These are phyloP conservation scores for Selene dorsalis DNA, from an alignment of 2,797 vertebrate genomes.

Conservation along the genomic window DNA sequence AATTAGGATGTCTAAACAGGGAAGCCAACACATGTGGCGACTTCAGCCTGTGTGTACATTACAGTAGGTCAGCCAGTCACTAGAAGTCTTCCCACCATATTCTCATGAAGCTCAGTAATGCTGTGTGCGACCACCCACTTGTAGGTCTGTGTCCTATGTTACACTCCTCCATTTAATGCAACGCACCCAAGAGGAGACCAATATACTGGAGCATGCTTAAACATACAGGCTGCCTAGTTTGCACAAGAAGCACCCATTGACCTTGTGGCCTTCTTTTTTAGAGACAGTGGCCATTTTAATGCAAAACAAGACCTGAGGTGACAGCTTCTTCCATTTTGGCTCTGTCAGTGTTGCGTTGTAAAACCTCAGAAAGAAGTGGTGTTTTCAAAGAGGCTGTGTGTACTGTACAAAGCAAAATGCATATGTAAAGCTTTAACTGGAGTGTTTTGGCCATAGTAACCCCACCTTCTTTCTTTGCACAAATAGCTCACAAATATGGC, in stretches of 20 bases:
- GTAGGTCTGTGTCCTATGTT: conserved; percentile 54
- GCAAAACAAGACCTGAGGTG: no score
- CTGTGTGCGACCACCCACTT: conserved; percentile 72
- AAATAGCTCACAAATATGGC: conserved; percentile 46
- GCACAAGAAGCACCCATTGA: conserved; percentile 35
- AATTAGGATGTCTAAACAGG: conserved; percentile 80
- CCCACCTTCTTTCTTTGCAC: conserved; percentile 41
- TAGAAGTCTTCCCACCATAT: conserved; percentile 57
- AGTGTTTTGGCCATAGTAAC: conserved; percentile 7
- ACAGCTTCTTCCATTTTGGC: no score
- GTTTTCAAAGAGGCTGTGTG: conserved; percentile 5
- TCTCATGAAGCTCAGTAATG: conserved; percentile 50
- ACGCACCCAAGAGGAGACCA: conserved; percentile 16
- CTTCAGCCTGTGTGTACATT: conserved; percentile 72
- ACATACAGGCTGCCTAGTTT: conserved; percentile 44
- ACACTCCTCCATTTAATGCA: conserved; percentile 47
- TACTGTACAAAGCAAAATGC: background rate
- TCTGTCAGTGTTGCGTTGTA: conserved; percentile 20
- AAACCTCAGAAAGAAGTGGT: conserved; percentile 22
- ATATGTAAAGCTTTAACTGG: conserved; percentile 27
- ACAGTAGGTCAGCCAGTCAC: conserved; percentile 66
- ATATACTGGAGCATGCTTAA: conserved; percentile 34
- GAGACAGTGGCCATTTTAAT: no score
- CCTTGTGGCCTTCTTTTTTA: conserved; percentile 40
- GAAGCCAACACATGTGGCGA: conserved; percentile 68